Evolutionary conservation across 2,113 vertebrate species (phyloP).

Genomic region (Bubo scandiacus): DNA sequence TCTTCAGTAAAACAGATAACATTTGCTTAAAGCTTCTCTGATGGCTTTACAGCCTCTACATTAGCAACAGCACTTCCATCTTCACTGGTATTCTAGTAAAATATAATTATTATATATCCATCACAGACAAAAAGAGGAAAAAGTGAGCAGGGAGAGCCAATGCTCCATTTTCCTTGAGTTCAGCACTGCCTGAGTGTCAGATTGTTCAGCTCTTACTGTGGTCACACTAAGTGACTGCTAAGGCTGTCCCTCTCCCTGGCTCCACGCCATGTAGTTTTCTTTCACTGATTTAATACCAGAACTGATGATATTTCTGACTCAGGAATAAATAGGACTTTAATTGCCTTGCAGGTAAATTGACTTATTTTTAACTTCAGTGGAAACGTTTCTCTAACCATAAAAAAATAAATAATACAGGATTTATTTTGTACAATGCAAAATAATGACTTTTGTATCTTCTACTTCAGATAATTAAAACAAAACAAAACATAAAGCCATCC

Average conservation of each 20-base stretch:
- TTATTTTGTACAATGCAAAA: neutral
- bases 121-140: slow-evolving; percentile 43
- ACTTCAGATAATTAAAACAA: neutral
- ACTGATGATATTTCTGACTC: neutral
- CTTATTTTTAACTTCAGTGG: neutral
- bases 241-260: neutral
- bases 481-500: neutral
- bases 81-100: slow-evolving; percentile 71
- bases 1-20: slow-evolving; percentile 80
- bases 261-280: neutral
- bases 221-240: neutral
- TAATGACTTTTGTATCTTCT: neutral
- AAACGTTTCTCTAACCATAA: neutral
- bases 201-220: neutral
- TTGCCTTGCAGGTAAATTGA: neutral
- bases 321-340: neutral
- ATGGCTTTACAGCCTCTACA: slow-evolving; percentile 77
- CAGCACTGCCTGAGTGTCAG: neutral
- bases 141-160: neutral
- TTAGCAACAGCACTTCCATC: slow-evolving; percentile 73
- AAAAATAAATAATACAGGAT: neutral
- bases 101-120: slow-evolving; percentile 76
- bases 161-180: slow-evolving; percentile 32
- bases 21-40: slow-evolving; percentile 79
- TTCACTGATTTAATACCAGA: neutral